Percentiles rank a stretch among this genome's conserved stretches.
Evolutionary conservation across 2,113 vertebrate genomes (phyloP).

Genomic region (Poecile atricapillus): DNA sequence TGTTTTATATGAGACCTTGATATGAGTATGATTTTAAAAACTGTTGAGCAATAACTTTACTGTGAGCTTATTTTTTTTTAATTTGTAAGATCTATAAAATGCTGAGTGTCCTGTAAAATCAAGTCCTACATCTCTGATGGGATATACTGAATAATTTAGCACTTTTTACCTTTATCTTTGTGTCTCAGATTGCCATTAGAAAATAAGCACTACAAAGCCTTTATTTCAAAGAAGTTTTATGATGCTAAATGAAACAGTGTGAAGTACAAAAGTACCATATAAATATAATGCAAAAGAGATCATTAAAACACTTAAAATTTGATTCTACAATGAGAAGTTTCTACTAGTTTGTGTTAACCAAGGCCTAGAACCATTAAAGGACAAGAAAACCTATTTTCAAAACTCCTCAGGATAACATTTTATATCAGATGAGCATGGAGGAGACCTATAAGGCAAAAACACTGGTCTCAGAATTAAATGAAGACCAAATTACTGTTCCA

Average conservation of each 20-base stretch:
- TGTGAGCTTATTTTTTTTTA: not conserved
- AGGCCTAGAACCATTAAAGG: not conserved
- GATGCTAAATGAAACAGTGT: not conserved
- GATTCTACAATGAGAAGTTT: not conserved
- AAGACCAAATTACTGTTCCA: not conserved
- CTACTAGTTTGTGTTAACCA: not conserved
- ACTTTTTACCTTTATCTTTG: not conserved
- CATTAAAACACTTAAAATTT: not conserved
- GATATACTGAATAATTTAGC: not conserved
- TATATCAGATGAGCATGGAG: not conserved
- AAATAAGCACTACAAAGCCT: not conserved
- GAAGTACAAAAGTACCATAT: not conserved
- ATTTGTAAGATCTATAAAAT: not conserved
- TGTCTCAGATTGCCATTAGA: not conserved
- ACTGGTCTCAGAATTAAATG: not conserved
- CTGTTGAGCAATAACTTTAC: not conserved
- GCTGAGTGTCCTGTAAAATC: not conserved
- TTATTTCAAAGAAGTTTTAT: not conserved
- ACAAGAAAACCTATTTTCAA: not conserved
- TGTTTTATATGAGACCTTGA: not conserved
- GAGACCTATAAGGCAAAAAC: not conserved
- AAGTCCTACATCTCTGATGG: not conserved
- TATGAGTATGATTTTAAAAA: not conserved
- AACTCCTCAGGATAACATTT: not conserved
- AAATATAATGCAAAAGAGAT: not conserved